Evolutionary conservation across 1,140 invertebrate genomes (phyloP).

Genomic region (Pissodes strobi): DNA sequence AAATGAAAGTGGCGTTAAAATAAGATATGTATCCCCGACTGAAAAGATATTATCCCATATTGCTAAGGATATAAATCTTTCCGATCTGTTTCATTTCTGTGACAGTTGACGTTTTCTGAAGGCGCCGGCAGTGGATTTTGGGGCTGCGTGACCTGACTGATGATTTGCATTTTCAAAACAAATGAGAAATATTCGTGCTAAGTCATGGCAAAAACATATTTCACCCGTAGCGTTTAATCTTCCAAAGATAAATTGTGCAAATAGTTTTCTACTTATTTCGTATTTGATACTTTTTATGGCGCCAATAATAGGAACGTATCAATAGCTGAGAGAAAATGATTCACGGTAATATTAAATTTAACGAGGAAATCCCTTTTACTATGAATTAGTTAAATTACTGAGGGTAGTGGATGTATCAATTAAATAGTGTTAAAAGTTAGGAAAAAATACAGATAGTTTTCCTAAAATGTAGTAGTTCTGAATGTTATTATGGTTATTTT

Average conservation of each 20-base stretch:
- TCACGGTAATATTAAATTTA: no score
- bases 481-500: no score
- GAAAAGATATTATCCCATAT: conserved; percentile 28
- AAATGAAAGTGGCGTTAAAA: no score
- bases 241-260: not conserved
- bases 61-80: conserved; percentile 29
- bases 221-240: not conserved
- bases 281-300: not conserved
- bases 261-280: not conserved
- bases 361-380: no score
- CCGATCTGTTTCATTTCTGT: conserved; percentile 16
- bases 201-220: conserved; percentile 20
- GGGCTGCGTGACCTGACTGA: conserved; percentile 23
- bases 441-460: no score
- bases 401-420: no score
- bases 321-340: no score
- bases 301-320: no score
- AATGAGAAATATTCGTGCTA: conserved; percentile 23
- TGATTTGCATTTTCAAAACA: conserved; percentile 24
- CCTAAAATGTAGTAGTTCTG: no score
- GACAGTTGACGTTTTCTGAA: conserved; percentile 27
- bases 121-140: conserved; percentile 23
- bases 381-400: not conserved
- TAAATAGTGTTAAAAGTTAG: no score
- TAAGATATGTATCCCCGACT: conserved; percentile 7